Base-by-base conservation (phyloP, 2,113 vertebrate species). In the Dasyornis broadbenti region DNA sequence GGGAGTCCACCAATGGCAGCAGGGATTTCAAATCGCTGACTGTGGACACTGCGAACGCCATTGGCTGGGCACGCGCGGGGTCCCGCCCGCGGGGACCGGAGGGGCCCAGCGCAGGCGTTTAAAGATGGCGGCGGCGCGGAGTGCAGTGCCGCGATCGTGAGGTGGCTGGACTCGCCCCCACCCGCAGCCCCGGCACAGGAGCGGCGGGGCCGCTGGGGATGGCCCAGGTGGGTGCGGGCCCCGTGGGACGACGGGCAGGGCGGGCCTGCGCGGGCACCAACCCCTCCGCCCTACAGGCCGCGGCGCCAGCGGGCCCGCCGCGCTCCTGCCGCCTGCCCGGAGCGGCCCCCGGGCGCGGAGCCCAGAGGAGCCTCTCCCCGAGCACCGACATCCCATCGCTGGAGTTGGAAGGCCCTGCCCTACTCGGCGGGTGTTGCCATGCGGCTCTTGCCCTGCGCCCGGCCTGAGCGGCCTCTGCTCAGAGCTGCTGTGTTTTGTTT, bases 161-260 rank as follows among this genome's bases (percentile, higher is more conserved):
- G 35, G 87, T 31, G 60, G 35, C 15, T 3, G 56, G 5, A 45
- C 11, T 81, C 4, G 30, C 16, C 16, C 16, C 40, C 14, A 14
- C n/a, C 17, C 65, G 85, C 85, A 71, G 66, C 75, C 85, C 66
- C 35, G 75, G 75, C 57, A 63, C 30, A 39, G 75, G 40, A 54
- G 86, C 81, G 70, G 75, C 66, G 16, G 89, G 73, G 42, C 35
- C 59, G 6, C 84, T 28, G 44, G 95, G 75, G 9, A 96, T 96
- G 96, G 96, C 96, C 63, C 96, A 96, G 96, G 96, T 97, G 87
- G 82, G 96, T 95, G 89, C 56, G 18, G 63, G 27, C 35, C 44
- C 88, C 21, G 35, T 3, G 59, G 80, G 75, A 49, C 24, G 28
- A 10, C 28, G 83, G 59, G 70, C 68, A 37, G 78, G 37, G 40